Percentiles rank a stretch among this genome's conserved stretches.
phyloP scores from a whole-genome alignment of 1,140 invertebrate genomes.

The Trigoniulus corallinus region DNA sequence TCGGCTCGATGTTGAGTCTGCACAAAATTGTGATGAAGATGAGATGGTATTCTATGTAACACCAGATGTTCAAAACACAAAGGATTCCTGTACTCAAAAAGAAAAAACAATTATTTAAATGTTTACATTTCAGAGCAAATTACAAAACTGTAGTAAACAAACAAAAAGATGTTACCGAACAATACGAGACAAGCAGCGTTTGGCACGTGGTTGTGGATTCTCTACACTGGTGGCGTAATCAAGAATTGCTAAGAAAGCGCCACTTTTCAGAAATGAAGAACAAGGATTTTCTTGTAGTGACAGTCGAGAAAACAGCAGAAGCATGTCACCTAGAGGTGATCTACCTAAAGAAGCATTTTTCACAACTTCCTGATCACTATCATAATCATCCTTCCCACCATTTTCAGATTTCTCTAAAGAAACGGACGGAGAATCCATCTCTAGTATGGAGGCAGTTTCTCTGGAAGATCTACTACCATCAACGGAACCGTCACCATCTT shows the following conservation, averaged over 20 bases:
- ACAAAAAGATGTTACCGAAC: neutral
- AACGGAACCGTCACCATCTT: neutral
- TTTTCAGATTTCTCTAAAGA: neutral
- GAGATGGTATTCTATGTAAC: neutral
- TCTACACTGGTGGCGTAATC: neutral
- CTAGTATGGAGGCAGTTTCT: neutral
- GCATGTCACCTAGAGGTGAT: neutral
- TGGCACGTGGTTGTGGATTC: neutral
- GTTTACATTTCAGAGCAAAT: too few species aligned
- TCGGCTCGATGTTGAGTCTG: neutral
- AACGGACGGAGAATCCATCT: neutral
- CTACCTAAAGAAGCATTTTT: neutral
- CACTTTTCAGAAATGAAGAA: neutral
- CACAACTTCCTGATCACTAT: neutral
- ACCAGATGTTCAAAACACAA: neutral
- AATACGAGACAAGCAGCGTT: neutral
- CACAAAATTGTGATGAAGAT: neutral
- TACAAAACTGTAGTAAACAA: too few species aligned
- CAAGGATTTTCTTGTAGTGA: neutral
- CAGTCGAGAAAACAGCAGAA: neutral
- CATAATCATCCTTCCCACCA: neutral
- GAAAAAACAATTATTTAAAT: neutral
- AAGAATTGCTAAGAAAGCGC: neutral
- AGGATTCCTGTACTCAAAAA: neutral
- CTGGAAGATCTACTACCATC: neutral